Base-by-base conservation (phyloP, 2,888 invertebrate species). In the Metopia argyrocephala region DNA sequence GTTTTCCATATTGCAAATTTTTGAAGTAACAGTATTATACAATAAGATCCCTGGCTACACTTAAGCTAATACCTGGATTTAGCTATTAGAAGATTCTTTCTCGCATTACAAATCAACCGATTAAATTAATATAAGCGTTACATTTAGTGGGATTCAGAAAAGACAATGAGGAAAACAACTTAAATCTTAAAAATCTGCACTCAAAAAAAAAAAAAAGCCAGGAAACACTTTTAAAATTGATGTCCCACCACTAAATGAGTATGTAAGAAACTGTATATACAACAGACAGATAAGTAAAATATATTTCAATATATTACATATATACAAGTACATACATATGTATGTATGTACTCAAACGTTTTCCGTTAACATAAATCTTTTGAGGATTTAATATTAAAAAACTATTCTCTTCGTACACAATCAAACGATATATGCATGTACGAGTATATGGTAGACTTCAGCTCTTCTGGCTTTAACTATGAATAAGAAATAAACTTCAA, bases 301-400 rank as follows among this genome's bases (percentile, higher is more conserved):
- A 27, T n/a, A 9, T 25, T 38, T 5, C 25, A 52, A 27, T 9
- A 5, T 48, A n/a, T 38, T 18, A 20, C 20, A n/a, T 48, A 48
- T 2, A 48, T n/a, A 48, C 20, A 4, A 4, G 6, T 18, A 48
- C 18, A 6, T 48, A 48, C 5, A 31, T 25, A 48, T 48, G 21
- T 21, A 48, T 28, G 20, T 45, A 70, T 73, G 59, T 76, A 84
- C 78, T 78, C 25, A 76, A 52, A 86, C 85, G 86, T 87, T 89
- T 89, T 88, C 89, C 89, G 88, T 89, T 88, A 89, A 88, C 89
- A 89, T 89, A 89, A 89, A 89, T 89, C 89, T 89, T 88, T 76
- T 73, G 50, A 81, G 81, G 81, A 82, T 78, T 84, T 84, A 83
- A 83, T 81, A 28, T 75, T 81, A 81, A 81, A 78, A 75, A n/a